phyloP scores from a whole-genome alignment of 2,113 vertebrate species.

The Tragulus kanchil region DNA sequence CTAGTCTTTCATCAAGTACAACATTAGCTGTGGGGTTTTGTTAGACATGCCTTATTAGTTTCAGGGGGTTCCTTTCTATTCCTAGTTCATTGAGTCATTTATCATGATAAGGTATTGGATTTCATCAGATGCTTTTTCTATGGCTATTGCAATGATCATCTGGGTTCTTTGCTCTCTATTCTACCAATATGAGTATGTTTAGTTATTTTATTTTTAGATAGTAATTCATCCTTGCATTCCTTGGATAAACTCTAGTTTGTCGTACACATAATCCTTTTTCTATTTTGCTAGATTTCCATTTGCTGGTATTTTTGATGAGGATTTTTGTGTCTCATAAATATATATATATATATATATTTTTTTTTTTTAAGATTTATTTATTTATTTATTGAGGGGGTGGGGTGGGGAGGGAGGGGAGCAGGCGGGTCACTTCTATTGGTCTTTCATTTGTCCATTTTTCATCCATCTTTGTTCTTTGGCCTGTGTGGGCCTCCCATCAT shows the following conservation, averaged over 20 bases:
- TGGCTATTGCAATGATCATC: not conserved
- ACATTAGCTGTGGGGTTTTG: not conserved
- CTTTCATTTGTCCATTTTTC: too few species aligned
- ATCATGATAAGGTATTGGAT: not conserved
- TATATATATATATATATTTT: not conserved
- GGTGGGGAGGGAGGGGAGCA: too few species aligned
- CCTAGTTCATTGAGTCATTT: not conserved
- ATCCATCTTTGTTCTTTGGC: too few species aligned
- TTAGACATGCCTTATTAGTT: not conserved
- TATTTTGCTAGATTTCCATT: conserved; percentile 14
- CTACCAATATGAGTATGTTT: not conserved
- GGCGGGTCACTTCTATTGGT: too few species aligned
- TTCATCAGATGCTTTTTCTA: not conserved
- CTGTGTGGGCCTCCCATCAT: too few species aligned
- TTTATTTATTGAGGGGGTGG: too few species aligned
- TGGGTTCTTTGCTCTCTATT: not conserved
- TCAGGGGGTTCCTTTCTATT: not conserved
- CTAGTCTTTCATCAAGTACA: not conserved
- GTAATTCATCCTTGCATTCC: not conserved
- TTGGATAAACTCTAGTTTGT: conserved; percentile 22
- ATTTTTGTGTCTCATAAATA: not conserved
- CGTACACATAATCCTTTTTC: not conserved
- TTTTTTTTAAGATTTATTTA: too few species aligned
- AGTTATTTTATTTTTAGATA: conserved; percentile 19
- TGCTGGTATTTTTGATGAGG: not conserved